These are phyloP conservation scores for Lithosia quadra DNA, from an alignment of 2,888 invertebrate species.

Conservation along the genomic window DNA sequence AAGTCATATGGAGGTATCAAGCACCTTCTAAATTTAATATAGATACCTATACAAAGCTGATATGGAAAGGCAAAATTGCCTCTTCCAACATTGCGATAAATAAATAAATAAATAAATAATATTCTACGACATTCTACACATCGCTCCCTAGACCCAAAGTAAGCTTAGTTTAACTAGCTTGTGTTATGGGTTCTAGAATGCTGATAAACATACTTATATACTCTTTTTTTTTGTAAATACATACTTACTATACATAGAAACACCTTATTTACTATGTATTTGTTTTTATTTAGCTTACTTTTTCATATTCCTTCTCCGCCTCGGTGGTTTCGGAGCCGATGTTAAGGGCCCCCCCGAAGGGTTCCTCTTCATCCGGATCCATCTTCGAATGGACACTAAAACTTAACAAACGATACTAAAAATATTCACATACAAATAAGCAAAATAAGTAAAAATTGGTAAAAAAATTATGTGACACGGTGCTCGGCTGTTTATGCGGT, in stretches of 20 bases:
- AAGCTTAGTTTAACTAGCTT: too few species aligned
- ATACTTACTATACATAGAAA: too few species aligned
- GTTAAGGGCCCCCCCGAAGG: conserved; percentile 66
- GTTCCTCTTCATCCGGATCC: conserved; percentile 69
- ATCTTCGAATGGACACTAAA: conserved; percentile 47
- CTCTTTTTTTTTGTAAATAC: too few species aligned
- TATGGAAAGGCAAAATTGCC: neutral
- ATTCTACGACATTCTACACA: too few species aligned
- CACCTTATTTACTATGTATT: too few species aligned
- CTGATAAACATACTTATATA: too few species aligned
- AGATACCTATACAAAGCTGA: neutral
- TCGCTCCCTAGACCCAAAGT: too few species aligned
- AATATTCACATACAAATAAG: conserved; percentile 49
- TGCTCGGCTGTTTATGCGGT: conserved; percentile 56
- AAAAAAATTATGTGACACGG: conserved; percentile 41
- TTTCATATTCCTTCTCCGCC: conserved; percentile 78
- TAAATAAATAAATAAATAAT: too few species aligned
- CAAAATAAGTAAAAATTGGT: conserved; percentile 54
- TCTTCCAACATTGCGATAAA: too few species aligned
- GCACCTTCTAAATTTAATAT: too few species aligned
- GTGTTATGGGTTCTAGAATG: too few species aligned
- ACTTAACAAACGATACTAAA: conserved; percentile 38
- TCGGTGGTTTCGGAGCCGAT: conserved; percentile 79
- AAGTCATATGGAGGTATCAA: too few species aligned
- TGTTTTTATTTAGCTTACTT: conserved; percentile 55